Percentiles rank a stretch among this genome's conserved stretches.
Evolutionary conservation across 2,797 vertebrate genomes (phyloP).

Genomic region (Anolis apletophallus): DNA sequence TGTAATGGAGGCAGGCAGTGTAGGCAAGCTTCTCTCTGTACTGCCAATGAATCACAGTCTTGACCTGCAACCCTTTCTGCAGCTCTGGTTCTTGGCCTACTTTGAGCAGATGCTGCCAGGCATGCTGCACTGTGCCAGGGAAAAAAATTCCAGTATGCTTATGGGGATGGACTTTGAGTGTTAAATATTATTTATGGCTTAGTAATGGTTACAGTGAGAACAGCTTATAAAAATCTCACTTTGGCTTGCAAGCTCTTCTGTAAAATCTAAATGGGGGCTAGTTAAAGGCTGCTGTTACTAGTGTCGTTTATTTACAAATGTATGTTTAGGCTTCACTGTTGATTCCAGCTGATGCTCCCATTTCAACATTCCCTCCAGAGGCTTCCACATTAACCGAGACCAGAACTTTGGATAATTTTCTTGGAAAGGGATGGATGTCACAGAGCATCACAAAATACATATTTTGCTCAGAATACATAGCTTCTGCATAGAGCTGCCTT

Average conservation of each 20-base stretch:
- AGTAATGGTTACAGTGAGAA: conserved; percentile 41
- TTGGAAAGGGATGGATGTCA: conserved; percentile 40
- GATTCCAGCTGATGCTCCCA: conserved; percentile 49
- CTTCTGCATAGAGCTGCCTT: conserved; percentile 51
- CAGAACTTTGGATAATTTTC: conserved; percentile 64
- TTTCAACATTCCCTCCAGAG: conserved; percentile 44
- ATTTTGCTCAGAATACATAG: conserved; percentile 62
- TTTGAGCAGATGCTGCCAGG: conserved; percentile 53
- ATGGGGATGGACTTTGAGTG: conserved; percentile 27
- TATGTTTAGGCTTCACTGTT: conserved; percentile 19
- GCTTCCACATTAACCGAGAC: conserved; percentile 40
- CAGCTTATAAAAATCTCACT: conserved; percentile 48
- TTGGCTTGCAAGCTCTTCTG: conserved; percentile 48
- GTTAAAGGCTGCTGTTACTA: conserved; percentile 48
- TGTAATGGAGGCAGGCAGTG: conserved; percentile 35
- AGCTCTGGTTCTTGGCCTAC: conserved; percentile 46
- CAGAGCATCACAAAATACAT: conserved; percentile 51
- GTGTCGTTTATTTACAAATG: conserved; percentile 38
- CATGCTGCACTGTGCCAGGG: conserved; percentile 40
- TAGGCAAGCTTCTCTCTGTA: conserved; percentile 26
- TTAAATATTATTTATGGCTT: conserved; percentile 51
- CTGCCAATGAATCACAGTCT: conserved; percentile 36
- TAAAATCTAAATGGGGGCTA: conserved; percentile 35
- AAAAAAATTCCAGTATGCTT: conserved; percentile 42
- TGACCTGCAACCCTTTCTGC: conserved; percentile 56